Evolutionary conservation across 2,888 invertebrate genomes (phyloP).

Genomic region (Dynastes grantii): DNA sequence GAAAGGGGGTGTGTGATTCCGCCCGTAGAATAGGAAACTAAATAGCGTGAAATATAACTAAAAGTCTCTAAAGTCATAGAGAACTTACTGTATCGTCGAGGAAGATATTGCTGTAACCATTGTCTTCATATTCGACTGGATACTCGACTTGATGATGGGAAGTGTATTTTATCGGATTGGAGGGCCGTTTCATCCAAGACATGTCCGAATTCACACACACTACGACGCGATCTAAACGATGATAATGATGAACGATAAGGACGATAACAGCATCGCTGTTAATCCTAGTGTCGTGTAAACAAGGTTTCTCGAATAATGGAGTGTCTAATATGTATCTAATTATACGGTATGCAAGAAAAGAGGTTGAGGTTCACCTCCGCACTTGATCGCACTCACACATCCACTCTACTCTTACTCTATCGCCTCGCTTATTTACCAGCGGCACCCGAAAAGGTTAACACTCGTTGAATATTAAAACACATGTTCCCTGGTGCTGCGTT

Average conservation of each 20-base stretch:
- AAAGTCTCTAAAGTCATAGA: too few species aligned
- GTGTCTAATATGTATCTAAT: neutral
- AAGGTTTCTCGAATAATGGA: neutral
- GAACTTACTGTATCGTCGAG: constrained; percentile 52
- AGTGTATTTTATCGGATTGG: constrained; percentile 49
- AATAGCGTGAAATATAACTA: neutral
- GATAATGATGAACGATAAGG: constrained; percentile 8
- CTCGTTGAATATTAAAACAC: constrained; percentile 46
- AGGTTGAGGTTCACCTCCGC: neutral
- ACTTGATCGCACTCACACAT: constrained; percentile 5
- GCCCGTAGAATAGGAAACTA: neutral
- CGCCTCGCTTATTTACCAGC: too few species aligned
- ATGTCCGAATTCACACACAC: constrained; percentile 34
- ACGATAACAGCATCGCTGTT: constrained; percentile 33
- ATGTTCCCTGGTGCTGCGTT: constrained; percentile 12
- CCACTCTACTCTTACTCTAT: neutral
- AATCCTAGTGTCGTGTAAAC: neutral
- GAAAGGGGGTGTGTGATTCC: constrained; percentile 12
- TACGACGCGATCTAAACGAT: neutral
- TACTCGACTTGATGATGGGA: constrained; percentile 23
- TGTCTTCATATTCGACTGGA: constrained; percentile 45
- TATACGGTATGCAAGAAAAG: neutral
- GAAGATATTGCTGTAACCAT: constrained; percentile 34
- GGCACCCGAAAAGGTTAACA: constrained; percentile 4
- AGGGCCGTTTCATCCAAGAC: constrained; percentile 54